Base-by-base conservation (phyloP, 2,888 invertebrate genomes). In the Mythimna impura region DNA sequence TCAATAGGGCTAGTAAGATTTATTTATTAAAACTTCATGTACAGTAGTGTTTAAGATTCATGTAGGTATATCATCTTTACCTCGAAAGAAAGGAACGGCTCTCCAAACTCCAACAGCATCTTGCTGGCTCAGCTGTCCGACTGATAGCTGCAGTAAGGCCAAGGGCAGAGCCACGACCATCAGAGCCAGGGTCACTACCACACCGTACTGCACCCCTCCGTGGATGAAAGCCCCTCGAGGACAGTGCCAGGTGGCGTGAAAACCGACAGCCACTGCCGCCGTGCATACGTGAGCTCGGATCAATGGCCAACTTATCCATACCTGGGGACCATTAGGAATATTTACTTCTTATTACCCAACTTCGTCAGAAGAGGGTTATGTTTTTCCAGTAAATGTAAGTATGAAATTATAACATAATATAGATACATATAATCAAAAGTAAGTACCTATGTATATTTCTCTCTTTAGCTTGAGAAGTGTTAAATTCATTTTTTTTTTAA, bases 21-120 rank as follows among this genome's bases (percentile, higher is more conserved):
- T 7, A 36, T 7, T 8, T 36, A 25, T 25, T 25, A 25, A 25
- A 25, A 25, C 25, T 25, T 36, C 1, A 36, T 9, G 8, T 36
- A 36, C 36, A 36, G 36, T 9, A 36, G 36, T 36, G 6, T n/a
- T n/a, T 50, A 50, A 20, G n/a, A n/a, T 50, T 47, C 20, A n/a
- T 20, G 20, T 20, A 20, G 20, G 3, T 20, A 5, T 8, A 20
- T 50, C 20, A 20, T 50, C 50, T 50, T 50, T 40, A 97, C 97
- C 97, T 96, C 94, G 97, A 87, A 97, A 97, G 86, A 97, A 96
- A 1, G 97, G 97, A 55, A 97, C 97, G 1, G 97, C 97, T 80
- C 97, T 95, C 97, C 97, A 97, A 30, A 97, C 94, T 64, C 97
- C 97, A 8, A 97, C 97, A 30, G 97, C 96, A 43, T 97, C 97